Evolutionary conservation across 2,113 vertebrate genomes (phyloP), one percentile per base, ranked within the genome.

Genomic region (Morone chrysops): DNA sequence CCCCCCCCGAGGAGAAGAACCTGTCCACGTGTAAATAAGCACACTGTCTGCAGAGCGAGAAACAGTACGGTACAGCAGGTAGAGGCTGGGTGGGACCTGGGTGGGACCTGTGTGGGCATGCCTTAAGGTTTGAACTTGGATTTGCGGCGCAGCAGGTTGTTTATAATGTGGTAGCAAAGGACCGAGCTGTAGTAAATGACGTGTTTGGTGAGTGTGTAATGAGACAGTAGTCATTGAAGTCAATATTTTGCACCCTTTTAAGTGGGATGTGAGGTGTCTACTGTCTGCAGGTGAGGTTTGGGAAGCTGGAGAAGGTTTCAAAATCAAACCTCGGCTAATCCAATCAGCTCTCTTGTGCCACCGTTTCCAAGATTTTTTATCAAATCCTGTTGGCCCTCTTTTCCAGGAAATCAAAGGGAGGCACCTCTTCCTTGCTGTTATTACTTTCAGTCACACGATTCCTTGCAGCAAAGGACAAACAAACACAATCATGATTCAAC

Each of bases 151-250:
- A 0, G 31, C 74, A 71, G 71, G 54, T 80, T 80, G n/a, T 65
- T 4, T 48, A 41, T 59, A 43, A 18, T 20, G 9, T 7, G 4
- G 2, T 22, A 40, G 25, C 36, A 69, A 62, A 75, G 22, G 18
- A 17, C 68, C 10, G 65, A 54, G 47, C 31, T 74, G 20, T 8
- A 22, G 51, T 50, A 51, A 77, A 70, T 57, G 9, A 67, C 53
- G 20, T 80, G 67, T 80, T 68, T 67, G 25, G 40, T 73, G n/a
- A 54, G 22, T 9, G 31, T 51, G 18, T 67, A 73, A 72, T 40
- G 40, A 76, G 71, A 62, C 48, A 20, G 36, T 18, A 1, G 16
- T 5, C 3, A 0, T 56, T 31, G 18, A 22, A 51, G 67, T 71
- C 41, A 71, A 84, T 61, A 60, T 70, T 66, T 43, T 22, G 14